phyloP scores from a whole-genome alignment of 1,140 invertebrate species.

The Helicoverpa zea region DNA sequence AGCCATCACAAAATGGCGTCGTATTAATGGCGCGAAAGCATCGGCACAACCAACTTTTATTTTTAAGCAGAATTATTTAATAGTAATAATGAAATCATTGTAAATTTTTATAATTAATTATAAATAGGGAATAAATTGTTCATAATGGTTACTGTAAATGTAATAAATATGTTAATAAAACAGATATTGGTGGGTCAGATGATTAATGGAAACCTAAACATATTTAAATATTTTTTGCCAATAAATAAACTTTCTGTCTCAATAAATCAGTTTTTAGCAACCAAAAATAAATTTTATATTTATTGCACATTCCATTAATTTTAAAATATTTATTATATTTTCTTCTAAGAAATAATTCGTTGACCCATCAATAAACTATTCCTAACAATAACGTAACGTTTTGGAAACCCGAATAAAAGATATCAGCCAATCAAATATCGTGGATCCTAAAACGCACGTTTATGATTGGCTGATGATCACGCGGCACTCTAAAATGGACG shows the following conservation, averaged over 20 bases:
- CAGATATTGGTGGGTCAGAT: conserved; percentile 40
- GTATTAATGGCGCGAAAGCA: conserved; percentile 47
- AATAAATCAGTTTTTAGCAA: background rate
- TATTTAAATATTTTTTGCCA: background rate
- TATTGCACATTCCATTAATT: background rate
- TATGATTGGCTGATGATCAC: conserved; percentile 32
- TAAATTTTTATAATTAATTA: conserved; percentile 80
- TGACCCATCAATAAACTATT: conserved; percentile 23
- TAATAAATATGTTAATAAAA: conserved; percentile 58
- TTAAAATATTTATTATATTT: background rate
- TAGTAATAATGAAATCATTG: conserved; percentile 70
- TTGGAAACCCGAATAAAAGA: background rate
- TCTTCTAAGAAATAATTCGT: conserved; percentile 4
- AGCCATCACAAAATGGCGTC: conserved; percentile 52
- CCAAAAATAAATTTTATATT: background rate
- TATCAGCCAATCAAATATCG: conserved; percentile 16
- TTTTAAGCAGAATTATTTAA: conserved; percentile 79
- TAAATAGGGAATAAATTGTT: conserved; percentile 66
- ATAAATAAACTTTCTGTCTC: background rate
- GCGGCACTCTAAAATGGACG: conserved; percentile 3
- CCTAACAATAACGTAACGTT: conserved; percentile 42
- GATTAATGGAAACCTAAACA: background rate
- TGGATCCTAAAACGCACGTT: conserved; percentile 29
- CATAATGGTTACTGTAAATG: conserved; percentile 67
- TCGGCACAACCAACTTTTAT: conserved; percentile 82